Base-by-base conservation (phyloP, 1,140 invertebrate species). In the Aphelenchoides avenae region DNA sequence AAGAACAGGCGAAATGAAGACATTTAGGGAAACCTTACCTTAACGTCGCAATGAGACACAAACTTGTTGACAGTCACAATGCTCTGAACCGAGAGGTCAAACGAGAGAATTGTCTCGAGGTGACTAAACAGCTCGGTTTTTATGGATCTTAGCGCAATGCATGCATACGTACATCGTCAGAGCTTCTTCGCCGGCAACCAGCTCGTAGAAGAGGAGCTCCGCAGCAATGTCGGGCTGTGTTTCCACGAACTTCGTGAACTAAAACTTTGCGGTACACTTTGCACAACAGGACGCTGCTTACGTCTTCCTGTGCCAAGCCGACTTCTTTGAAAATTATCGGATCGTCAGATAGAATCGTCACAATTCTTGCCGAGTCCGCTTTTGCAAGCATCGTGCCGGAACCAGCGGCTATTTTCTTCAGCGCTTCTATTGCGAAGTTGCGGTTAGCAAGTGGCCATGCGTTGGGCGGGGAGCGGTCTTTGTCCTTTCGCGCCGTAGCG, bases 51-150 rank as follows among this genome's bases (percentile, higher is more conserved):
- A 18, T 39, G 18, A 15, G 20, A 63, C 11, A 59, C 64, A 24
- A 54, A 59, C n/a, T 43, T 46, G 40, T 43, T 59, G 43, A 59
- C 57, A 31, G 57, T 36, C 13, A 59, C 61, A n/a, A 59, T 15
- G 18, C 40, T 50, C 26, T 59, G 57, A 1, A 59, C 57, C 6
- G 57, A 64, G 9, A 59, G 29, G 24, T 62, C 58, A 18, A 37
- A 7, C 6, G 11, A 37, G 11, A 59, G 60, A 2, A 59, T n/a
- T 1, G 52, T 41, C 31, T 59, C 60, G 11, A 64, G 29, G 15
- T 66, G 50, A 13, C 50, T 52, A 6, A 2, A 52, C 51, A 54
- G 2, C 18, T 6, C 24, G n/a, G n/a, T 20, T 26, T n/a, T 3
- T 18, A 43, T 1, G 53, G 13, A 50, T 51, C 13, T 15, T 15